A percentile compares a stretch with the other conserved stretches of the same genome.
Conservation (phyloP, 2,888 invertebrate species). For the Agonopterix heracliana region DNA sequence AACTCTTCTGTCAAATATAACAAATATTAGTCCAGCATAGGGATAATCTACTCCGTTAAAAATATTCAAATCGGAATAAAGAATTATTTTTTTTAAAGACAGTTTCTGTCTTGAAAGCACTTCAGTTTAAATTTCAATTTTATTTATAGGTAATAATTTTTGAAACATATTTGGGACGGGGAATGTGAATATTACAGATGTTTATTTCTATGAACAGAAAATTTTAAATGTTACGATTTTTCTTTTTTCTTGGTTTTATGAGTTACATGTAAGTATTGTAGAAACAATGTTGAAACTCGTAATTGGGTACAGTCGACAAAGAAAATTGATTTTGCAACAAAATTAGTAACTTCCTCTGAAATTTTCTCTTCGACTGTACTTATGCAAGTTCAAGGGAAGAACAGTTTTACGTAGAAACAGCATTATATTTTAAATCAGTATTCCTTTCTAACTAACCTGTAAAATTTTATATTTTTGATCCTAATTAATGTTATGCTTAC, state of each 20-base stretch:
- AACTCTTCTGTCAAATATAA: not conserved
- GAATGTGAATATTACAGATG: conserved; percentile 14
- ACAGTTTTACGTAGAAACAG: conserved; percentile 34
- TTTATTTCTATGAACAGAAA: not conserved
- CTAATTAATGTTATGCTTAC: conserved; percentile 32
- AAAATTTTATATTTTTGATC: conserved; percentile 44
- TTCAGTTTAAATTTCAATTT: conserved; percentile 37
- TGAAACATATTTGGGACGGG: conserved; percentile 48
- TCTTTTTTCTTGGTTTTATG: not conserved
- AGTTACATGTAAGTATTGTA: not conserved
- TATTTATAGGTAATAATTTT: conserved; percentile 30
- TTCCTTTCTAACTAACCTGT: conserved; percentile 58
- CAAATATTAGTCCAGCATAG: not conserved
- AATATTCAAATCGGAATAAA: conserved; percentile 13
- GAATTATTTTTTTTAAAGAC: conserved; percentile 46
- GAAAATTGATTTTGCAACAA: not conserved
- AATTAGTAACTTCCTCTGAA: not conserved
- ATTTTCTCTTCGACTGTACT: not conserved
- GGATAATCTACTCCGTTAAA: conserved; percentile 3
- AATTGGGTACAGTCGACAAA: not conserved
- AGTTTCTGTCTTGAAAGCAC: conserved; percentile 68
- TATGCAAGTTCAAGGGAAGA: conserved; percentile 36
- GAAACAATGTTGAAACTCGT: too few relatives aligned
- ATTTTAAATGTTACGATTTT: not conserved
- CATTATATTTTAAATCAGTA: conserved; percentile 41